Evolutionary conservation across 2,888 invertebrate species (phyloP), one percentile per base, ranked within the genome.

Genomic region (Ophion slaviceki): DNA sequence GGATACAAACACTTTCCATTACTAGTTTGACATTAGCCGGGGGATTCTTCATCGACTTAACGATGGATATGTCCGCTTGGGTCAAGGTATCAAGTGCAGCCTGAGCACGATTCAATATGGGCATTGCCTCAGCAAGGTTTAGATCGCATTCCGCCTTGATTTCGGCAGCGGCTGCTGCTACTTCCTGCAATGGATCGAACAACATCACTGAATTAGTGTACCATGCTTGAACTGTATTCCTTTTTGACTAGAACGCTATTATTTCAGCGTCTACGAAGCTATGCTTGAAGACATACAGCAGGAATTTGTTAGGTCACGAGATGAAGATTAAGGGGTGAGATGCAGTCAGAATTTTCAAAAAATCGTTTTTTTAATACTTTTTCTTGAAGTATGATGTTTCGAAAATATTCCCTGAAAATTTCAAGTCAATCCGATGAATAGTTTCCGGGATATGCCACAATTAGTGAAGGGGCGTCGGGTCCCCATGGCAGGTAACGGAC

Each of bases 1-100:
- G 95, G 90, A 99, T 98, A 92, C 99, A 99, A 87, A 99, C 96
- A 68, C 98, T 98, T 94, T 99, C 99, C 98, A 99, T 98, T 3
- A 99, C 97, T 36, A 98, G 95, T 91, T 97, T 97, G 8, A 99
- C 97, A 28, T 97, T 97, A 88, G 96, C 95, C 0, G 99, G 99
- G 0, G 99, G 99, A 95, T 97, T 98, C 95, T 98, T 99, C 99
- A 99, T 99, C 0, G 98, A 97, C 94, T 98, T 99, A 62, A 99
- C 97, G 87, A 98, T 96, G 3, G 98, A 97, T 87, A 99, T 98
- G 92, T 98, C 99, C 79, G 97, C 96, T 3, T 97, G 96, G 32
- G 98, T 99, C 40, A 99, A 95, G 0, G 99, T 98, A 90, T 99
- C 97, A 2, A 99, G 94, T 0, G 99, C 98, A 1, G 97, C 96